Evolutionary conservation across 2,797 vertebrate species (phyloP), one percentile per base, ranked within the genome.

Genomic region (Synaphobranchus kaupii): DNA sequence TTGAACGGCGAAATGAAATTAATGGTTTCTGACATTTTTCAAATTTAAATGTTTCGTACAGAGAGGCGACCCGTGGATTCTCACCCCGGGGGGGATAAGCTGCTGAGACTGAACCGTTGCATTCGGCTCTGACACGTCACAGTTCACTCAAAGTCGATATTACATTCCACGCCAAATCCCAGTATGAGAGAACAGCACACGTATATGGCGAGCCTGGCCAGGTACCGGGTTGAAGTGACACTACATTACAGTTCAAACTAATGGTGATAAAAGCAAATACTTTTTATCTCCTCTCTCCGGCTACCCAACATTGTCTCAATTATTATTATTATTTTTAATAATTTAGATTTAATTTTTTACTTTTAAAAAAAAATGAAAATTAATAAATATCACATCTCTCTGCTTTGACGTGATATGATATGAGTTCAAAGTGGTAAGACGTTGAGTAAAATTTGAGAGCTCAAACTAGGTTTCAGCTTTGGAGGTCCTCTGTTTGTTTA

Each of bases 371-470:
- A n/a, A n/a, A n/a, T n/a, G n/a, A n/a, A n/a, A n/a, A n/a, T n/a
- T n/a, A 81, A 50, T n/a, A 81, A 81, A 81, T 48, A 81, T n/a
- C 47, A 13, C 44, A 3, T 31, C 39, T 47, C 13, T 80, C 44
- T 81, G 78, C 44, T 81, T 81, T 81, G 78, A 81, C 50, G 47
- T 81, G 78, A 81, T 73, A 73, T 6, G 13, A n/a, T n/a, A n/a
- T n/a, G n/a, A n/a, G n/a, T n/a, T n/a, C n/a, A n/a, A n/a, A n/a
- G n/a, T n/a, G n/a, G n/a, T n/a, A n/a, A n/a, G n/a, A n/a, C n/a
- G n/a, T n/a, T n/a, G n/a, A n/a, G n/a, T n/a, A n/a, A n/a, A n/a
- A n/a, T n/a, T n/a, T n/a, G n/a, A n/a, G n/a, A n/a, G n/a, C n/a
- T n/a, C n/a, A n/a, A n/a, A n/a, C n/a, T n/a, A n/a, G n/a, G n/a